Percentiles rank a stretch among this genome's conserved stretches.
Evolutionary conservation across 2,113 vertebrate genomes (phyloP).

Genomic region (Nicator chloris): DNA sequence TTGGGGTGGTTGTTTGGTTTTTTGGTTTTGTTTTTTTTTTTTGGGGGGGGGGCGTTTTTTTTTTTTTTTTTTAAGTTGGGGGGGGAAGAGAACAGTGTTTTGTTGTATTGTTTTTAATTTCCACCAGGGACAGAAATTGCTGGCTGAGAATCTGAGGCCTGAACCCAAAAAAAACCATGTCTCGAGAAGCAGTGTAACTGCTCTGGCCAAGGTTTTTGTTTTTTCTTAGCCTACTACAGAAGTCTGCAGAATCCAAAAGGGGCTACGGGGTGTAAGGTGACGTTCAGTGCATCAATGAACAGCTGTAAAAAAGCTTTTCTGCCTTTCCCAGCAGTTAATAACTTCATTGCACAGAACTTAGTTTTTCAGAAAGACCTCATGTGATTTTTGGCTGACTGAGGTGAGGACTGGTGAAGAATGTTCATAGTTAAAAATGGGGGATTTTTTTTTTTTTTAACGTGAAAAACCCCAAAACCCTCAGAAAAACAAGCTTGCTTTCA

Average conservation of each 20-base stretch:
- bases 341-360: background rate
- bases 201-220: background rate
- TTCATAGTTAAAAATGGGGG: background rate
- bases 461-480: background rate
- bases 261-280: background rate
- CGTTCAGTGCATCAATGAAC: background rate
- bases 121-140: background rate
- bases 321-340: slow-evolving; percentile 47
- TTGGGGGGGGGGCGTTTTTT: background rate
- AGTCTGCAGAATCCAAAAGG: background rate
- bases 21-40: background rate
- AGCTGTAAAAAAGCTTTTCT: slow-evolving; percentile 39
- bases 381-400: slow-evolving; percentile 41
- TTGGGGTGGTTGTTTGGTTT: no score
- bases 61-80: no score
- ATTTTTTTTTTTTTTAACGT: background rate
- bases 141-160: slow-evolving; percentile 8
- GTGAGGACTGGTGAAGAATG: background rate
- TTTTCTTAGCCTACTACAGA: slow-evolving; percentile 2
- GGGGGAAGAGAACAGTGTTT: no score
- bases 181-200: background rate
- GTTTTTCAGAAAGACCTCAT: slow-evolving; percentile 11
- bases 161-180: slow-evolving; percentile 35
- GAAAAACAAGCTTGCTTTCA: slow-evolving; percentile 4
- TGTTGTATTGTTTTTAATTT: background rate